phyloP scores from a whole-genome alignment of 1,140 invertebrate species.

The Diorhabda elongata region DNA sequence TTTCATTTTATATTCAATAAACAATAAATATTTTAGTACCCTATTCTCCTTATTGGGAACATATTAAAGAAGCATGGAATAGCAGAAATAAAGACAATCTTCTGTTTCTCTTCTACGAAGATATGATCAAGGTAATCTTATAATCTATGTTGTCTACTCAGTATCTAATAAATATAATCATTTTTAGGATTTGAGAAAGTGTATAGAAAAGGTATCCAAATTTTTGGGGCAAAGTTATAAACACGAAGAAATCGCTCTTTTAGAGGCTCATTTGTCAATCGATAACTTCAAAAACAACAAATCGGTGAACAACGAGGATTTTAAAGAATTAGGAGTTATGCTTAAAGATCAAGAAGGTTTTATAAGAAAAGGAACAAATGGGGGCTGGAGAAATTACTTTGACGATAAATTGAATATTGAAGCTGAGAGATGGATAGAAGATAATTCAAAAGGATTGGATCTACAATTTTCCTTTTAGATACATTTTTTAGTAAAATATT shows the following conservation, averaged over 20 bases:
- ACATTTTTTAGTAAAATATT: neutral
- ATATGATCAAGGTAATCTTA: constrained; percentile 52
- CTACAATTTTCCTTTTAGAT: constrained; percentile 26
- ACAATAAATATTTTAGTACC: constrained; percentile 52
- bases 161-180: too few relatives aligned
- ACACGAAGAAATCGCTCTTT: constrained; percentile 51
- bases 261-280: constrained; percentile 65
- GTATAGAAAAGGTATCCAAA: constrained; percentile 53
- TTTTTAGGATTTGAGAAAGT: constrained; percentile 51
- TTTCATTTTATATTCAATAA: too few relatives aligned
- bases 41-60: constrained; percentile 72
- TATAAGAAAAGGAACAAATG: constrained; percentile 31
- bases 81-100: constrained; percentile 62
- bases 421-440: constrained; percentile 34
- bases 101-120: constrained; percentile 77
- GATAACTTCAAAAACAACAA: constrained; percentile 68
- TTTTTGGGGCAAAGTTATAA: constrained; percentile 59
- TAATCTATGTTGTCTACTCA: neutral
- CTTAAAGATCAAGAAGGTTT: constrained; percentile 23
- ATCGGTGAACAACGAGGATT: constrained; percentile 29
- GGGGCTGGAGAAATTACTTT: constrained; percentile 34
- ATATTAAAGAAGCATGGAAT: constrained; percentile 70
- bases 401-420: constrained; percentile 23
- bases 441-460: constrained; percentile 29
- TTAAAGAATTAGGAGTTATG: constrained; percentile 27